Percentiles rank a stretch among this genome's conserved stretches.
Conservation (phyloP, 2,797 vertebrate genomes). For the Aulostomus chinensis region DNA sequence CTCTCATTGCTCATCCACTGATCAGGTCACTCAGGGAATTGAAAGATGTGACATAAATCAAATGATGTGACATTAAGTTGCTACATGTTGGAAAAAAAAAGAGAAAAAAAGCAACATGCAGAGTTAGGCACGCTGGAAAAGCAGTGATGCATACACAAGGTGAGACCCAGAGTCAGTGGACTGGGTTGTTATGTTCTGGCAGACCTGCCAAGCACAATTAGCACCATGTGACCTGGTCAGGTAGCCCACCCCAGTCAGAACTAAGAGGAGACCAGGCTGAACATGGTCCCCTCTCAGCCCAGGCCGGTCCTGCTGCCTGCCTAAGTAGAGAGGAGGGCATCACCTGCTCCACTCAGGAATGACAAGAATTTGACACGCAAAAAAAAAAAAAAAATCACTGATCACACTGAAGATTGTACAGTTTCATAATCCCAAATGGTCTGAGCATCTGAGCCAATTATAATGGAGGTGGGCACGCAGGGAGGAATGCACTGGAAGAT, state of each 20-base stretch:
- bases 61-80: too few species aligned
- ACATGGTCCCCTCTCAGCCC: conserved; percentile 6
- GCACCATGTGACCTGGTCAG: conserved; percentile 71
- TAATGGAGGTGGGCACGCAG: conserved; percentile 2
- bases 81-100: too few species aligned
- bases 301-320: conserved; percentile 17
- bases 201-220: conserved; percentile 77
- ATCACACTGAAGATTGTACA: conserved; percentile 13
- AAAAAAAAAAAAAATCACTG: conserved; percentile 6
- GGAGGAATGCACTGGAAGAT: not conserved
- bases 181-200: conserved; percentile 58
- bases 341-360: conserved; percentile 34
- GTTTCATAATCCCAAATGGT: conserved; percentile 6
- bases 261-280: conserved; percentile 11
- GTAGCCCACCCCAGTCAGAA: conserved; percentile 22
- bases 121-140: conserved; percentile 15
- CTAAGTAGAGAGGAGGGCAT: conserved; percentile 9
- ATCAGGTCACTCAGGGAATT: not conserved
- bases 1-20: not conserved
- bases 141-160: conserved; percentile 45
- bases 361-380: conserved; percentile 21
- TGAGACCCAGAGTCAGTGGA: conserved; percentile 56
- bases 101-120: not conserved
- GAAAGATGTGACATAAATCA: too few species aligned
- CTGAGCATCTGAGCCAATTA: not conserved